A percentile compares a stretch with the other conserved stretches of the same genome.
Conservation (phyloP, 2,113 vertebrate species). For the Dendropsophus ebraccatus region DNA sequence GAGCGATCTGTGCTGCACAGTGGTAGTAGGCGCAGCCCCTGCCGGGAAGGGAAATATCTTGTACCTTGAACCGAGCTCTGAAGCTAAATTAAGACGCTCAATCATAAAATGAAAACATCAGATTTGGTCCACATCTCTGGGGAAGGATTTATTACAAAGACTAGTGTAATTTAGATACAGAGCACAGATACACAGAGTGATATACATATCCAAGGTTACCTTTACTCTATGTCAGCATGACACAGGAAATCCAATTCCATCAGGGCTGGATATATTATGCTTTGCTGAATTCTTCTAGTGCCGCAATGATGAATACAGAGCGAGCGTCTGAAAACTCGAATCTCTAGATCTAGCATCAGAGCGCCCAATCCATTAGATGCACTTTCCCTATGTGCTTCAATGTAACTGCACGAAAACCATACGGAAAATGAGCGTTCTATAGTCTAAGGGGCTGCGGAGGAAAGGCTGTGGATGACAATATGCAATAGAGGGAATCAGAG, state of each 20-base stretch:
- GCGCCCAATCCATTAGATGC: slow-evolving; percentile 29
- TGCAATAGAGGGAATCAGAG: background rate
- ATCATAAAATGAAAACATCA: slow-evolving; percentile 51
- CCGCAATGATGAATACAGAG: slow-evolving; percentile 26
- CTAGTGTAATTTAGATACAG: slow-evolving; percentile 45
- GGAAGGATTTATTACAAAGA: slow-evolving; percentile 41
- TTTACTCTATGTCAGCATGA: slow-evolving; percentile 47
- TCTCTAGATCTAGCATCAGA: background rate
- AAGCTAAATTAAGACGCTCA: slow-evolving; percentile 47
- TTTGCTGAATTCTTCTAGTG: slow-evolving; percentile 9
- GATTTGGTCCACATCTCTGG: slow-evolving; percentile 35
- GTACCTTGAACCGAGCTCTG: slow-evolving; percentile 37
- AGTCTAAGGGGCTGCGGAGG: too few species aligned
- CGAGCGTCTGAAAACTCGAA: background rate
- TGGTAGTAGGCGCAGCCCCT: background rate
- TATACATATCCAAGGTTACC: slow-evolving; percentile 51
- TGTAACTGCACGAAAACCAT: background rate
- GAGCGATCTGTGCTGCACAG: background rate
- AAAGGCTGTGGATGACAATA: background rate
- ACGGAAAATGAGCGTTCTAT: too few species aligned
- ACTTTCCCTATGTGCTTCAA: background rate
- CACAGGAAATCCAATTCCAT: slow-evolving; percentile 45
- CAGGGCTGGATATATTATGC: slow-evolving; percentile 29
- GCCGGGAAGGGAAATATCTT: background rate
- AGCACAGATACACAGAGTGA: slow-evolving; percentile 42